Evolutionary conservation across 1,140 invertebrate genomes (phyloP).

Genomic region (Melanaphis sacchari): DNA sequence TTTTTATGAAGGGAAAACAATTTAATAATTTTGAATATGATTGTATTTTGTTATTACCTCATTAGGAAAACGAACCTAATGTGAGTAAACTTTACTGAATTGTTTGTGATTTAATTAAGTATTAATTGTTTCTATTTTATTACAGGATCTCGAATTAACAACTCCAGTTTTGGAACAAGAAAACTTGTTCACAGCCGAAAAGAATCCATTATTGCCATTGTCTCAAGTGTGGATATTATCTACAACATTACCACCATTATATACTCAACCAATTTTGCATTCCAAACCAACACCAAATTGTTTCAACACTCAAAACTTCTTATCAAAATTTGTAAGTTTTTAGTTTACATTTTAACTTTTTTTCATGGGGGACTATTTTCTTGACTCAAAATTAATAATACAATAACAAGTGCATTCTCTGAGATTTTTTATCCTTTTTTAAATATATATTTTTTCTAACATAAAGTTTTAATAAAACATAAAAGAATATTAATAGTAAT

Average conservation of each 20-base stretch:
- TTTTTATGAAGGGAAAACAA: slow-evolving; percentile 22
- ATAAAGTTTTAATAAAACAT: neutral
- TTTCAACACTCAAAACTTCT: slow-evolving; percentile 68
- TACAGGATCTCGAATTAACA: slow-evolving; percentile 71
- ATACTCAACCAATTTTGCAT: slow-evolving; percentile 69
- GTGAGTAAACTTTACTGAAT: slow-evolving; percentile 40
- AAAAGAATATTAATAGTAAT: neutral
- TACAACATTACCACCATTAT: slow-evolving; percentile 74
- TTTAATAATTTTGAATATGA: slow-evolving; percentile 33
- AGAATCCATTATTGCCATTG: slow-evolving; percentile 68
- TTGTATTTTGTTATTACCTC: slow-evolving; percentile 51
- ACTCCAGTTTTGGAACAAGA: slow-evolving; percentile 74
- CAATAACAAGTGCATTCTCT: neutral
- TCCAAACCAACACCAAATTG: slow-evolving; percentile 63
- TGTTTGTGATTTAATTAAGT: slow-evolving; percentile 6
- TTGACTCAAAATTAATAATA: neutral
- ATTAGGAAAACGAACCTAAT: slow-evolving; percentile 50
- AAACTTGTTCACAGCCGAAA: slow-evolving; percentile 57
- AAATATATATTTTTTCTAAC: neutral
- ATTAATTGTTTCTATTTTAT: slow-evolving; percentile 19
- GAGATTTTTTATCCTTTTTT: neutral
- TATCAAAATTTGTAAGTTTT: slow-evolving; percentile 69
- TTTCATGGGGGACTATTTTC: neutral
- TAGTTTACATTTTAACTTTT: neutral
- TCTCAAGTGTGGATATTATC: slow-evolving; percentile 82